A percentile compares a stretch with the other conserved stretches of the same genome.
Evolutionary conservation across 2,113 vertebrate genomes (phyloP).

Genomic region (Otocyon megalotis): DNA sequence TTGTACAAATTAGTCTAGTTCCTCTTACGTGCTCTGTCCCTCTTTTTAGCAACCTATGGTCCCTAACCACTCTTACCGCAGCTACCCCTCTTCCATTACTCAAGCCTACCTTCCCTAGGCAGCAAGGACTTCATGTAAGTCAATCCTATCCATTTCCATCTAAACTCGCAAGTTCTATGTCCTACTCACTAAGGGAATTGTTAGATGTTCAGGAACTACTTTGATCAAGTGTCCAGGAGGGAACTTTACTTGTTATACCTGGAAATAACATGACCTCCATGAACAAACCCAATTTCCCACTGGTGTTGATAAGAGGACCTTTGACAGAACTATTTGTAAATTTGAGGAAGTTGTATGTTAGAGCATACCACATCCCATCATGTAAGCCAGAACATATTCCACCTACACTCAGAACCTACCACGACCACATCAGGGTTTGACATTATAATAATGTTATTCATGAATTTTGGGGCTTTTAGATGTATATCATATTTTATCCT

Average conservation of each 20-base stretch:
- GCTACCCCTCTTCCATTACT: neutral
- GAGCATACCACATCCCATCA: neutral
- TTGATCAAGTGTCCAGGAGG: neutral
- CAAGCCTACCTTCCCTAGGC: neutral
- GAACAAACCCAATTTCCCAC: neutral
- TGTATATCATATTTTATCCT: neutral
- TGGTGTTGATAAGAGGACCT: neutral
- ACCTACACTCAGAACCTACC: neutral
- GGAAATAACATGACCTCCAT: neutral
- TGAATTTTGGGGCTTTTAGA: neutral
- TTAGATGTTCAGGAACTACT: neutral
- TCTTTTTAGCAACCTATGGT: neutral
- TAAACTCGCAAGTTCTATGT: neutral
- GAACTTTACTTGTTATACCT: neutral
- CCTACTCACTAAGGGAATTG: neutral
- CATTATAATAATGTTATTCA: neutral
- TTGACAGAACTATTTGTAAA: neutral
- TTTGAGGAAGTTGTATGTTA: slow-evolving; percentile 6
- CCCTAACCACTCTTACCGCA: neutral
- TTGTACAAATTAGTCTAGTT: neutral
- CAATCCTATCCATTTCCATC: slow-evolving; percentile 2
- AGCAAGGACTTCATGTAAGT: slow-evolving; percentile 41
- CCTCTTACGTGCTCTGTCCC: neutral
- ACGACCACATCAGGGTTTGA: neutral
- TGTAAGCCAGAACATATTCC: neutral